Evolutionary conservation across 2,797 vertebrate genomes (phyloP), one percentile per base, ranked within the genome.

Genomic region (Pipistrellus pygmaeus): DNA sequence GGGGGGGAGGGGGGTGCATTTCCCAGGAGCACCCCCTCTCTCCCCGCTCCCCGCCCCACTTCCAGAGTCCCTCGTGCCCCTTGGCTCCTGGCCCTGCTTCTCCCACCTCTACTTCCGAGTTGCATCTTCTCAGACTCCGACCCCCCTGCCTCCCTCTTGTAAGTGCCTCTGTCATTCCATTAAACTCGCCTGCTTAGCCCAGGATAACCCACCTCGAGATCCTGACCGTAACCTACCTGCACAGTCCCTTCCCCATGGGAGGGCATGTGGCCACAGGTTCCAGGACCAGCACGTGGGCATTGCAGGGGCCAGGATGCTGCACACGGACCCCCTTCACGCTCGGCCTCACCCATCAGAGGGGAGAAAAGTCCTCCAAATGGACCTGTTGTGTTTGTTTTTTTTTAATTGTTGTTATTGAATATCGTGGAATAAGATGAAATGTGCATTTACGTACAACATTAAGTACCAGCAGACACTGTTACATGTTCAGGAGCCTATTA

Each of bases 381-480:
- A 71, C 11, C 25, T 60, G 32, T n/a, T 64, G 8, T 44, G 8
- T 53, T 53, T 53, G 7, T 17, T 53, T 53, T 44, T 8, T 9
- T 44, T 44, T 38, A 38, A 38, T 38, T 38, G 4, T 53, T 53
- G 18, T 55, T 20, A 21, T 60, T 72, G 64, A 95, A 93, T 62
- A 77, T 66, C 30, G 11, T 60, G 7, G 81, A 25, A 75, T 90
- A 92, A 25, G 69, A 96, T 76, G 35, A 62, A 88, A 71, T 41
- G 72, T 72, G 35, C 62, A 38, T 94, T 30, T 53, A 81, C 75
- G 72, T 35, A 76, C 95, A 94, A 32, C 10, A 75, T 78, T 38
- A 38, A 38, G 35, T 77, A 62, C 77, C 44, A 3, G 66, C 41
- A 93, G 96, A 93, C 94, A 92, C 80, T 90, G 91, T 53, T 1